phyloP scores from a whole-genome alignment of 2,113 vertebrate genomes.

The Argyrosomus japonicus region DNA sequence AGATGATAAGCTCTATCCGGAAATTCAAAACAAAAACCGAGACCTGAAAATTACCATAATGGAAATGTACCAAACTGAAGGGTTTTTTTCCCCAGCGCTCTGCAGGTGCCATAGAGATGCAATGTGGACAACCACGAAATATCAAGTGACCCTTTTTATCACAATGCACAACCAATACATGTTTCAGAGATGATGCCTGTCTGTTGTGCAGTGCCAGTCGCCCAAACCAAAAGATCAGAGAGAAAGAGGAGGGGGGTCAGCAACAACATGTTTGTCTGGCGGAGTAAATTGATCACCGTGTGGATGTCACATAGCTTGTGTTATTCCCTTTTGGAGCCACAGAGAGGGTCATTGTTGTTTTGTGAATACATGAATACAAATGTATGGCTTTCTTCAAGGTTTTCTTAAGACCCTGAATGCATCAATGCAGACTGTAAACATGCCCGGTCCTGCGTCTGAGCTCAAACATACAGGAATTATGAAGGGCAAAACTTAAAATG shows the following conservation, averaged over 20 bases:
- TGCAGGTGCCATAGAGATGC: conserved; percentile 61
- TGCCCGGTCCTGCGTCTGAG: conserved; percentile 82
- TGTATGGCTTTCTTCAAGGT: conserved; percentile 43
- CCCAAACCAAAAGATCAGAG: conserved; percentile 52
- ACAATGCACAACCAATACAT: conserved; percentile 27
- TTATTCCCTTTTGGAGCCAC: conserved; percentile 62
- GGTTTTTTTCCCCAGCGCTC: conserved; percentile 18
- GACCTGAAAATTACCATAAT: conserved; percentile 51
- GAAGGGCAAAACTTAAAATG: conserved; percentile 82
- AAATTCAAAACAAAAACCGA: conserved; percentile 53
- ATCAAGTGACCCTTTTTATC: conserved; percentile 66
- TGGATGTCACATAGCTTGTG: conserved; percentile 62
- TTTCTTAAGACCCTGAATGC: conserved; percentile 59
- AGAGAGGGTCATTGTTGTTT: conserved; percentile 76
- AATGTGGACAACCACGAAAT: conserved; percentile 60
- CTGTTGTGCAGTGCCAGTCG: conserved; percentile 34
- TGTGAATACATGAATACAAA: conserved; percentile 76
- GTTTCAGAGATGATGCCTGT: conserved; percentile 41
- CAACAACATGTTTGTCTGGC: conserved; percentile 62
- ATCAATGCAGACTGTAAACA: conserved; percentile 73
- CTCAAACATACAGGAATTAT: conserved; percentile 79
- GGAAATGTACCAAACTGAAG: conserved; percentile 31
- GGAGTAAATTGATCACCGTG: conserved; percentile 63
- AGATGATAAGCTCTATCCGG: conserved; percentile 60
- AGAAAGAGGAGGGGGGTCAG: conserved; percentile 40